These are phyloP conservation scores for Telenomus remus DNA, from an alignment of 1,140 invertebrate species.

Conservation along the genomic window DNA sequence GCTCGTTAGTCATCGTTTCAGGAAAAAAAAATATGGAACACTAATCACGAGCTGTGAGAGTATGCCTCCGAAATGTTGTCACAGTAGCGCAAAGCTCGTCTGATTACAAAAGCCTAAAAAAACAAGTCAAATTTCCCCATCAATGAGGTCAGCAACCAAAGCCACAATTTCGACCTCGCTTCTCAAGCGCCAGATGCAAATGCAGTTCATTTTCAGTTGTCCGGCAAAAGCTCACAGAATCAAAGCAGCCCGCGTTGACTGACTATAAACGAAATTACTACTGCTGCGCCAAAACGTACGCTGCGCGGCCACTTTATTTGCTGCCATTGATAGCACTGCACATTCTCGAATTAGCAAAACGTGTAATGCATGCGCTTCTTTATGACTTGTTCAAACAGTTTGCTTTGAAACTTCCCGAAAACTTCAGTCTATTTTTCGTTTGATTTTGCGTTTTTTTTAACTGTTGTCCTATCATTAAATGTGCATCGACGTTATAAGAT, in stretches of 20 bases:
- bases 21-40: no score
- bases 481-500: background rate
- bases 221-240: slow-evolving; percentile 26
- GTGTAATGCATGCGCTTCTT: no score
- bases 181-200: background rate
- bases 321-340: slow-evolving; percentile 38
- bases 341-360: no score
- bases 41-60: no score
- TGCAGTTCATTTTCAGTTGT: slow-evolving; percentile 1
- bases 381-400: background rate
- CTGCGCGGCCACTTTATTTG: slow-evolving; percentile 45
- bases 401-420: no score
- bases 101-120: no score
- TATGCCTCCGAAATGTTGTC: no score
- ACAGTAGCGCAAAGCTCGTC: no score
- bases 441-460: background rate
- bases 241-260: slow-evolving; percentile 38
- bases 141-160: background rate
- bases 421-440: no score
- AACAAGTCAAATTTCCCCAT: no score
- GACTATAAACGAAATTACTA: slow-evolving; percentile 56
- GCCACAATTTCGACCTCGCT: slow-evolving; percentile 20
- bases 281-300: slow-evolving; percentile 41
- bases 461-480: no score
- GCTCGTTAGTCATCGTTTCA: no score